Conservation (phyloP, 2,797 vertebrate genomes). For the Halcyon chelicuti region DNA sequence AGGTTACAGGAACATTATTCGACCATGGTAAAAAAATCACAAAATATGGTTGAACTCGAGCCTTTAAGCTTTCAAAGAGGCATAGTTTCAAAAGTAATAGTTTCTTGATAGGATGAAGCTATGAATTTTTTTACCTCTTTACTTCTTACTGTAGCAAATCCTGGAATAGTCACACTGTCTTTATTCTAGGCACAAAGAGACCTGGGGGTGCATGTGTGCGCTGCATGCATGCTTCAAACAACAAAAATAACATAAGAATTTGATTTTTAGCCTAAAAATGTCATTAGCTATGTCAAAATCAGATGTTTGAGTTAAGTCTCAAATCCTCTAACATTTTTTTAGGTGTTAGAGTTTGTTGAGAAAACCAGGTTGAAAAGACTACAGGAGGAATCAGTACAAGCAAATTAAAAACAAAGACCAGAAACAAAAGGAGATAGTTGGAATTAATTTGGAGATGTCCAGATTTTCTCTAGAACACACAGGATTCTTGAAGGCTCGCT, state of each 20-base stretch:
- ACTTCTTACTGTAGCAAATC: not conserved
- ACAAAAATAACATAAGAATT: slow-evolving; percentile 14
- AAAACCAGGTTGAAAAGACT: not conserved
- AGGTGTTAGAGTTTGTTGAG: slow-evolving; percentile 34
- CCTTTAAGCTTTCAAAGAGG: not conserved
- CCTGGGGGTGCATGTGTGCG: not conserved
- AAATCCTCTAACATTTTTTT: slow-evolving; percentile 27
- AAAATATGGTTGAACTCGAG: not conserved
- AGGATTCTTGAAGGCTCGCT: not conserved
- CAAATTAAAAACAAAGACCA: slow-evolving; percentile 27
- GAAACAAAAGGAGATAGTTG: not conserved
- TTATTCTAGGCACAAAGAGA: not conserved
- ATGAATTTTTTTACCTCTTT: not conserved
- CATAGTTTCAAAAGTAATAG: not conserved
- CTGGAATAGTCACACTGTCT: not conserved
- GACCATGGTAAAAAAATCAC: not conserved
- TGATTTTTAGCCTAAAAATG: slow-evolving; percentile 15
- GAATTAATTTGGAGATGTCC: not conserved
- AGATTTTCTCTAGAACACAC: slow-evolving; percentile 15
- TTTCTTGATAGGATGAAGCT: not conserved
- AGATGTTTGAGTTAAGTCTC: slow-evolving; percentile 26
- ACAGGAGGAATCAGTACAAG: not conserved
- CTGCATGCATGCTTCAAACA: slow-evolving; percentile 1
- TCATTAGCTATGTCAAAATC: slow-evolving; percentile 14
- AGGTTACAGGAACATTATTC: not conserved